Conservation (phyloP, 2,113 vertebrate species). For the Pterocles orientalis region DNA sequence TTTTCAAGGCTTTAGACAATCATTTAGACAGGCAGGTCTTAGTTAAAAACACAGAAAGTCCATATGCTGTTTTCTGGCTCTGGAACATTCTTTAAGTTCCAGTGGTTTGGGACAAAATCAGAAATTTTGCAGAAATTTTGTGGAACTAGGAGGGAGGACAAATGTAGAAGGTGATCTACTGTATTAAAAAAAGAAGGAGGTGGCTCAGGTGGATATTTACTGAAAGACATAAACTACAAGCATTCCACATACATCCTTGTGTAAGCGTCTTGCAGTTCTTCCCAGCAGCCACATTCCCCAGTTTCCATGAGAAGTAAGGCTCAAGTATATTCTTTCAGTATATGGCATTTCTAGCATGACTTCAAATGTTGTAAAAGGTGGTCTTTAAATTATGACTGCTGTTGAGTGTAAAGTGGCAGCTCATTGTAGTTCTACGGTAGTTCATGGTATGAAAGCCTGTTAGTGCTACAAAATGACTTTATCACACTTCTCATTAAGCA, state of each 20-base stretch:
- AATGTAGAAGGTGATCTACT: neutral
- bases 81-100: neutral
- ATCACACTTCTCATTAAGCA: neutral
- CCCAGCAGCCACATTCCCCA: neutral
- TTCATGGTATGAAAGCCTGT: neutral
- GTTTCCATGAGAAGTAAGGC: neutral
- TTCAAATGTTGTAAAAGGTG: neutral
- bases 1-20: neutral
- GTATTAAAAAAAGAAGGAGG: neutral
- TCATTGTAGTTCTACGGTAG: neutral
- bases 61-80: rapidly evolving
- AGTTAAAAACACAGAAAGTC: neutral
- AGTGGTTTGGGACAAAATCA: neutral
- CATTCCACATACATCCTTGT: neutral
- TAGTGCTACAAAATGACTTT: neutral
- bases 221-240: neutral
- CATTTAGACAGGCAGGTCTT: neutral
- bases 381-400: neutral
- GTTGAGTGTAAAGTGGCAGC: neutral
- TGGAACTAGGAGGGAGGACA: neutral
- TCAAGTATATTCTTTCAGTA: neutral
- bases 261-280: neutral
- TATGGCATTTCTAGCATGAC: neutral
- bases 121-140: neutral
- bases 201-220: neutral